These are phyloP conservation scores for Acinonyx jubatus DNA, from an alignment of 2,113 vertebrate genomes.

Conservation along the genomic window DNA sequence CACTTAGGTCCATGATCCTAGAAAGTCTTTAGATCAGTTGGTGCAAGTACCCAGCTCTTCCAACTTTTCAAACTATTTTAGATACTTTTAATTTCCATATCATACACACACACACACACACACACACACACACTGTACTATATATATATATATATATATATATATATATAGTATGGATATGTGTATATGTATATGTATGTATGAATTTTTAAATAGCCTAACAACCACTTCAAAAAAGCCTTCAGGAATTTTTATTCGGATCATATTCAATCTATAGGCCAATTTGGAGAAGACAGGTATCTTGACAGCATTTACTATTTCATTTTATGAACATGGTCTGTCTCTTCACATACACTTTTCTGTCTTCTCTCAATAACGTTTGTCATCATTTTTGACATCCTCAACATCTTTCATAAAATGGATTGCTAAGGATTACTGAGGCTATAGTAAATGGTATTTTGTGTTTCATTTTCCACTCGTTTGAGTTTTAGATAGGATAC, in stretches of 20 bases:
- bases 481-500: background rate
- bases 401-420: background rate
- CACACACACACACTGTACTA: too few species aligned
- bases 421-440: background rate
- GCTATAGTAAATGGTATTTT: background rate
- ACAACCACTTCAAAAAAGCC: background rate
- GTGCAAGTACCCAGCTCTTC: background rate
- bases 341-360: background rate
- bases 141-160: too few species aligned
- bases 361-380: background rate
- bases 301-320: background rate
- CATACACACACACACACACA: too few species aligned
- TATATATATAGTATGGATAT: too few species aligned
- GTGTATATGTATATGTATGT: too few species aligned
- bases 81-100: background rate
- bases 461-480: background rate
- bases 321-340: background rate
- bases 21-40: background rate
- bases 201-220: background rate
- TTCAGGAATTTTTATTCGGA: background rate
- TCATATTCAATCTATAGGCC: background rate
- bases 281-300: background rate
- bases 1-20: background rate
- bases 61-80: background rate
- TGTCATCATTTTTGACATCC: background rate